Percentiles rank a stretch among this genome's conserved stretches.
Conservation (phyloP, 2,888 invertebrate genomes). For the Trisateles emortualis region DNA sequence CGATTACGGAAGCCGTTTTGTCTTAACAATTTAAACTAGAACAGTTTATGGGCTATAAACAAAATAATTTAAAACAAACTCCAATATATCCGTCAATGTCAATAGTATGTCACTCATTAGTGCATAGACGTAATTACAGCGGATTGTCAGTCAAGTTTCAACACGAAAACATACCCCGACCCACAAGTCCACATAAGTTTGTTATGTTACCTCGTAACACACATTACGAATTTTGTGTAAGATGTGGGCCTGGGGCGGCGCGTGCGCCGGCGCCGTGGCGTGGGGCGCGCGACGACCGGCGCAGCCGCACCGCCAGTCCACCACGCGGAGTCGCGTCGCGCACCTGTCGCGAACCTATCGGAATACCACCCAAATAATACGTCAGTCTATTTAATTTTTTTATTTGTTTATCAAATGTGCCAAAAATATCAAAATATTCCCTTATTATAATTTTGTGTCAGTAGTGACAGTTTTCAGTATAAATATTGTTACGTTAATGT, state of each 20-base stretch:
- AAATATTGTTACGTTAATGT: conserved; percentile 43
- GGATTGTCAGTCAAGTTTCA: conserved; percentile 42
- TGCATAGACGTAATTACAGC: conserved; percentile 34
- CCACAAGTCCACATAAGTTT: conserved; percentile 74
- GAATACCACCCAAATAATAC: conserved; percentile 42
- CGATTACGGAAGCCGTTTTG: too few species aligned
- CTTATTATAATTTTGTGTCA: conserved; percentile 25
- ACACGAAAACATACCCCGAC: conserved; percentile 60
- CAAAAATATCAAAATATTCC: neutral
- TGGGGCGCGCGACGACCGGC: conserved; percentile 53
- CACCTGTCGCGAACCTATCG: conserved; percentile 66
- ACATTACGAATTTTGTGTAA: conserved; percentile 69
- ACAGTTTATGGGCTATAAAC: neutral
- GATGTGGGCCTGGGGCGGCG: conserved; percentile 50
- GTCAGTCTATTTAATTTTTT: conserved; percentile 44
- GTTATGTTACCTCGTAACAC: conserved; percentile 75
- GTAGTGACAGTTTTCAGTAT: conserved; percentile 36
- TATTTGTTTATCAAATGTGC: conserved; percentile 30
- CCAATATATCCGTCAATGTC: conserved; percentile 29
- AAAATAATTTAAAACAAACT: conserved; percentile 1
- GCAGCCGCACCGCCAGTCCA: conserved; percentile 70
- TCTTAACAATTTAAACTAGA: too few species aligned
- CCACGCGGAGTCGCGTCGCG: conserved; percentile 78
- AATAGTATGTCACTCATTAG: conserved; percentile 22
- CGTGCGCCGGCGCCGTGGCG: conserved; percentile 53